Percentiles rank a stretch among this genome's conserved stretches.
phyloP scores from a whole-genome alignment of 92 coral and sea anemone species.

The Montipora capitata region DNA sequence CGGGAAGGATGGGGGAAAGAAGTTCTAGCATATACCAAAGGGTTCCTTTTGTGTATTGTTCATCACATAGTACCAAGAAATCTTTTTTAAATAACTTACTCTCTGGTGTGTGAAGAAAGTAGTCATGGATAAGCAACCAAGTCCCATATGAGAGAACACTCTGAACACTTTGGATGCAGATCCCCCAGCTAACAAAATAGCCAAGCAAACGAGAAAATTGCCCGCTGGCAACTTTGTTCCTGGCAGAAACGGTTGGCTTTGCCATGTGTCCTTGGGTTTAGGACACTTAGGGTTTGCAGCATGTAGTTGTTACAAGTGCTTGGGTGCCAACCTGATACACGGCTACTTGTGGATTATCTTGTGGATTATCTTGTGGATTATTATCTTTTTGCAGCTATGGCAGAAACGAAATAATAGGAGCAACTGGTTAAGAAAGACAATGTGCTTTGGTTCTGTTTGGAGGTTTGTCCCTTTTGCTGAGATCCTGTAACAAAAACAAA shows the following conservation, averaged over 20 bases:
- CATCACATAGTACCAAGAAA: background rate
- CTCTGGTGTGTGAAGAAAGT: background rate
- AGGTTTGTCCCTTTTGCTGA: background rate
- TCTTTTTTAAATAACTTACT: background rate
- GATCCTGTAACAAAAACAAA: background rate
- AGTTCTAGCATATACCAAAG: background rate
- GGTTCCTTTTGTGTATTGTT: background rate
- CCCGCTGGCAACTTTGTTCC: background rate
- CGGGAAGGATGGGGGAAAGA: no score
- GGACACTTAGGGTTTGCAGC: background rate
- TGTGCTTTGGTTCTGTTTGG: background rate
- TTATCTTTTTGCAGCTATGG: conserved; percentile 1
- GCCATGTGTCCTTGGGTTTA: background rate
- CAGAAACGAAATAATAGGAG: conserved; percentile 12
- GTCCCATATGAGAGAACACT: background rate
- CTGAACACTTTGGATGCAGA: background rate
- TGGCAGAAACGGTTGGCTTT: background rate
- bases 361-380: background rate
- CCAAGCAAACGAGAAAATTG: background rate
- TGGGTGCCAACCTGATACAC: background rate
- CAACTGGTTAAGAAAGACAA: background rate
- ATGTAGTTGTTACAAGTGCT: background rate
- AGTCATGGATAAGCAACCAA: background rate
- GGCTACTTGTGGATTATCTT: background rate
- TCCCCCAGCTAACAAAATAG: background rate